Evolutionary conservation across 2,113 vertebrate genomes (phyloP), one percentile per base, ranked within the genome.

Genomic region (Cololabis saira): DNA sequence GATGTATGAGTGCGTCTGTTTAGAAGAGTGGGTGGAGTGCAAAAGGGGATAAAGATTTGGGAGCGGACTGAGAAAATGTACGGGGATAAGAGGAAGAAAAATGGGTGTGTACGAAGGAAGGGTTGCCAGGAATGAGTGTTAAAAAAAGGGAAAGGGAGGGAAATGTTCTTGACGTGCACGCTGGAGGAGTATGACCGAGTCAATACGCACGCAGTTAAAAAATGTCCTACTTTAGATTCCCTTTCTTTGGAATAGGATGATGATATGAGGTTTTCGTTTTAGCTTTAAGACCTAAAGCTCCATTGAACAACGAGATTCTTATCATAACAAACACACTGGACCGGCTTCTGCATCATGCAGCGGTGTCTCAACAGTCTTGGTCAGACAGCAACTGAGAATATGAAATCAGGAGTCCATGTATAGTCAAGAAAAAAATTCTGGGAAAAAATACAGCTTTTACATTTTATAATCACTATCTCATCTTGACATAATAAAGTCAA

Each of bases 151-250:
- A 41, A 57, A 74, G 43, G 10, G 61, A 68, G 42, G 27, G 65
- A 64, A 59, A 69, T n/a, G 60, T 66, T 55, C 54, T 61, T 60
- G 78, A 59, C 71, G 78, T 66, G 77, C 89, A 80, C 85, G 85
- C 87, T 88, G 89, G 71, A 83, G 90, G 57, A 86, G 88, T 87
- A 45, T 73, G 60, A 78, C 76, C 79, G 58, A 81, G 78, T 63
- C 49, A 43, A 56, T 37, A 14, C 63, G 72, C 61, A 45, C 45
- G 43, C 51, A 63, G 74, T 76, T 74, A 47, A 63, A 37, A 47
- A 41, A 51, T 76, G 74, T 50, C 71, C 76, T 18, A 70, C 42
- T 80, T 78, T 67, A 60, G 19, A 68, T 77, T 69, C 52, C 37
- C 11, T 24, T 62, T 67, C 30, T 58, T 59, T 65, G 24, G 17